These are phyloP conservation scores for Bufotes viridis DNA, from an alignment of 2,797 vertebrate species.

Conservation along the genomic window DNA sequence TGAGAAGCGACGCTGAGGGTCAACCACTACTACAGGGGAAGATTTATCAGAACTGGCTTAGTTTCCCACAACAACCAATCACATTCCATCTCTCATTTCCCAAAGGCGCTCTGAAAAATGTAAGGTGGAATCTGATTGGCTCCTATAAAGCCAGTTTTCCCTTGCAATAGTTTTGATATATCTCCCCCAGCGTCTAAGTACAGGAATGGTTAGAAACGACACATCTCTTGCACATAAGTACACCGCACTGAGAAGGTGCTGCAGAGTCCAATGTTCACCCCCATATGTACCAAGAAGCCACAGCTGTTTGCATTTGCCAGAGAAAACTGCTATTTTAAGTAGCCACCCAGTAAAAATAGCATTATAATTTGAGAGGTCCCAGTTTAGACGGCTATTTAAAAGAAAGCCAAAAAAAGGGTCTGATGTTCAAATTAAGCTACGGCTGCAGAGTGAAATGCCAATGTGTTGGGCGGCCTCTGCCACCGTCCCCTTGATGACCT, in stretches of 20 bases:
- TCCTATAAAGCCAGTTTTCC: too few relatives aligned
- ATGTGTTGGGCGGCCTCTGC: neutral
- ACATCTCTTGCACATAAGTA: neutral
- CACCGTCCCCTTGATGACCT: neutral
- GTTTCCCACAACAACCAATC: too few relatives aligned
- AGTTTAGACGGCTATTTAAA: neutral
- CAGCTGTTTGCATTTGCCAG: neutral
- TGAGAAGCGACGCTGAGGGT: neutral
- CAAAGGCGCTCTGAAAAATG: too few relatives aligned
- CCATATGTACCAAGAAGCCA: neutral
- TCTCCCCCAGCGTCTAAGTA: neutral
- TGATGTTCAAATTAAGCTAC: neutral
- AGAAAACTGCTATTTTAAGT: neutral
- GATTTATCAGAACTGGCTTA: too few relatives aligned
- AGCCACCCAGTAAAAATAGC: neutral
- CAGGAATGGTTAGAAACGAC: neutral
- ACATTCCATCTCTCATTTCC: too few relatives aligned
- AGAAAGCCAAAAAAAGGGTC: neutral
- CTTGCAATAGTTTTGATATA: too few relatives aligned
- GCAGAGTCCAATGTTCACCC: neutral
- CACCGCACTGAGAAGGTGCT: neutral
- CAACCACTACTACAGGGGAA: neutral
- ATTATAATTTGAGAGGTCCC: neutral
- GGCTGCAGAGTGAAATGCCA: neutral
- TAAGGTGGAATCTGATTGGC: too few relatives aligned